Percentiles rank a stretch among this genome's conserved stretches.
These are phyloP conservation scores for Eudemis profundana DNA, from an alignment of 2,888 invertebrate species.

Conservation along the genomic window DNA sequence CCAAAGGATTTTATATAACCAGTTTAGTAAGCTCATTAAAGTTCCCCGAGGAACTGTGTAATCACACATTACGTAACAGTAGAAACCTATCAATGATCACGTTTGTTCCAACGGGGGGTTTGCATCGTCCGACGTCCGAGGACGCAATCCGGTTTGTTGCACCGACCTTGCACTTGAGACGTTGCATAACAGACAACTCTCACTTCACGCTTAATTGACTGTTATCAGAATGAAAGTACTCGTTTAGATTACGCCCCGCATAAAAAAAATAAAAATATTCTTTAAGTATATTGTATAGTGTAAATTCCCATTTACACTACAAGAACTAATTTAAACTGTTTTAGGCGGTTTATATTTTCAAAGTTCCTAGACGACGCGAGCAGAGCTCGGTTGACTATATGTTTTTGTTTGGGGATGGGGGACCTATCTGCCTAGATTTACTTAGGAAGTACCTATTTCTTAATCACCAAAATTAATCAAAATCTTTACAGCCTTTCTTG, in stretches of 20 bases:
- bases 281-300: not conserved
- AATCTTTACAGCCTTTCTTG: too few species aligned
- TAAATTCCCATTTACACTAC: not conserved
- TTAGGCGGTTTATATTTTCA: too few species aligned
- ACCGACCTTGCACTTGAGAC: slow-evolving; percentile 41
- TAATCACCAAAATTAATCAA: too few species aligned
- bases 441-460: too few species aligned
- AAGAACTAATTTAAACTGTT: too few species aligned
- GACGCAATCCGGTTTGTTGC: slow-evolving; percentile 37
- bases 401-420: too few species aligned
- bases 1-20: too few species aligned
- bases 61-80: not conserved
- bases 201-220: slow-evolving; percentile 6
- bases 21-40: too few species aligned
- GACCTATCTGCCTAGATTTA: too few species aligned
- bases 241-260: not conserved
- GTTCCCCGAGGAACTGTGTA: too few species aligned
- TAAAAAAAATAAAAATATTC: not conserved
- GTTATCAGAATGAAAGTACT: slow-evolving; percentile 6
- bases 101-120: not conserved
- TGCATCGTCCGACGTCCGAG: slow-evolving; percentile 4
- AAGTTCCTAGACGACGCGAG: too few species aligned
- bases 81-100: not conserved
- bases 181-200: slow-evolving; percentile 36
- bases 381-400: too few species aligned